Evolutionary conservation across 2,888 invertebrate species (phyloP), one percentile per base, ranked within the genome.

Genomic region (Neoascia interrupta): DNA sequence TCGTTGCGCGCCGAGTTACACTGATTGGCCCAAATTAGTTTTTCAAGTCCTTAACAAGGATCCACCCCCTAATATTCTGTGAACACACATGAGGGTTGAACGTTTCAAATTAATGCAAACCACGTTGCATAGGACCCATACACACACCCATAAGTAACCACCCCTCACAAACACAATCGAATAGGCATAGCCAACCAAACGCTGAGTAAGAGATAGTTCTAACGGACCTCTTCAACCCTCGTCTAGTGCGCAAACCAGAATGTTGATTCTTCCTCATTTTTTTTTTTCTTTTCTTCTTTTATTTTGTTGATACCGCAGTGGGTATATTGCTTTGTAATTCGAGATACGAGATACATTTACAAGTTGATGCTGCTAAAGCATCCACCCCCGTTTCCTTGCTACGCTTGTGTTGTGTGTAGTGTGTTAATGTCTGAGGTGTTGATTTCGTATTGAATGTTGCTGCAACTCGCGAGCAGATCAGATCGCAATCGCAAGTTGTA

Each of bases 161-260:
- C 64, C 74, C 58, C 70, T 68, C 26, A 37, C 39, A 41, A 58
- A 47, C 47, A 56, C 26, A 8, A n/a, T 21, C 8, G 1, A 31
- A 31, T 2, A 31, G 10, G 31, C 31, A n/a, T 3, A 72, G 54
- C 76, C 76, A 76, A 76, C 76, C 76, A 74, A 68, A 68, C 41
- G 26, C 16, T 60, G 37, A 37, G 53, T 61, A 66, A 45, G 60
- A 54, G 72, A 60, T 47, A 51, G 53, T 41, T 31, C 21, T 31
- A 45, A 18, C 28, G 31, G 21, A 72, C 58, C 26, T 34, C 70
- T 72, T 72, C 72, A 76, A 66, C 76, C 76, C 72, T 64, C 72
- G 10, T 60, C 60, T 60, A 72, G 58, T 72, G 76, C 76, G 76
- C 76, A 76, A 72, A 76, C 60, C 39, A 69, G 34, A 51, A 54